These are phyloP conservation scores for Progne subis DNA, from an alignment of 2,113 vertebrate genomes.

Conservation along the genomic window DNA sequence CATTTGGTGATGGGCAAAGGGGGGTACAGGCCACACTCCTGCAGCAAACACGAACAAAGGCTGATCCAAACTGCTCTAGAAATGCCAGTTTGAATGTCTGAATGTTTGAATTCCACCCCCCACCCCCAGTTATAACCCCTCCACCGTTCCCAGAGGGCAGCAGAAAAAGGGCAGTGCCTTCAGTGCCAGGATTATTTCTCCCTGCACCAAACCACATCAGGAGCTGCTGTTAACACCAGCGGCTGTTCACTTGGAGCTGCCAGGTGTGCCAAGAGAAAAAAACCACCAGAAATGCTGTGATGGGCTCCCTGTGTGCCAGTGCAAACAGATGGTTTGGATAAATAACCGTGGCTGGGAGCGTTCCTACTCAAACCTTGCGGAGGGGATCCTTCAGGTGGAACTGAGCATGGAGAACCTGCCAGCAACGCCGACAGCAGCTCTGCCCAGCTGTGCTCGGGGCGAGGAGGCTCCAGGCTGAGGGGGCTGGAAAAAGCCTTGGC, in stretches of 20 bases:
- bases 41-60: background rate
- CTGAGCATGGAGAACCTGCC: background rate
- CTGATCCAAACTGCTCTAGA: background rate
- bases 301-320: background rate
- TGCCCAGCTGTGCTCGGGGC: background rate
- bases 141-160: background rate
- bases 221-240: background rate
- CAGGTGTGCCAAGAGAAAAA: background rate
- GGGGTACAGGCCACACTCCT: background rate
- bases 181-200: background rate
- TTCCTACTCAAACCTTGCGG: background rate
- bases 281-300: background rate
- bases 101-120: background rate
- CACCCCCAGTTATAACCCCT: background rate
- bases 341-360: background rate
- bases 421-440: background rate
- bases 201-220: fast-evolving
- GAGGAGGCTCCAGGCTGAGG: background rate
- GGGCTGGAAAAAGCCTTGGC: background rate
- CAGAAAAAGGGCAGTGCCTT: background rate
- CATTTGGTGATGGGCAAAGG: background rate
- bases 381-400: background rate
- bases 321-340: background rate
- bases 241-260: background rate
- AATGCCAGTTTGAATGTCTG: background rate